phyloP scores from a whole-genome alignment of 2,888 invertebrate species.

The Sinopyrophorus schimmeli region DNA sequence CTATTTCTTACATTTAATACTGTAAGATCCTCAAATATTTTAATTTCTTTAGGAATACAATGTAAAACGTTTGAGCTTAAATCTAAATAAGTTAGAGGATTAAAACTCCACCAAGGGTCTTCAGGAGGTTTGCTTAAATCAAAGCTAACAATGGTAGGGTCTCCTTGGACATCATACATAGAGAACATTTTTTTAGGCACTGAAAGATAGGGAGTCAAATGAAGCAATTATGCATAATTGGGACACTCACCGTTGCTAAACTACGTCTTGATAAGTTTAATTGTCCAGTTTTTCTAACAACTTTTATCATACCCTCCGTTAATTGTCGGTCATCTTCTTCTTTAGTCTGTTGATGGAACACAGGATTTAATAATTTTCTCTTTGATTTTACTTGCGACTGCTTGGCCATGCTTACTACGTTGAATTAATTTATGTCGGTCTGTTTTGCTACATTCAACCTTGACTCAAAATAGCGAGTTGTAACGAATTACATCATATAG shows the following conservation, averaged over 20 bases:
- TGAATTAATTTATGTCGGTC: conserved; percentile 6
- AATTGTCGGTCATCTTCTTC: conserved; percentile 71
- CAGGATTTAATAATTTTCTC: conserved; percentile 55
- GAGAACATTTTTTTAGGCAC: conserved; percentile 76
- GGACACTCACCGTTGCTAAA: conserved; percentile 63
- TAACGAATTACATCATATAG: conserved; percentile 8
- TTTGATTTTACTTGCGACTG: conserved; percentile 48
- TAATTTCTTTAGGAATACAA: conserved; percentile 66
- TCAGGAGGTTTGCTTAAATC: conserved; percentile 63
- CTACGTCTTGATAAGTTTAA: conserved; percentile 78
- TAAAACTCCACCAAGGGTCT: conserved; percentile 83
- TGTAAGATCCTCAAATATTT: conserved; percentile 67
- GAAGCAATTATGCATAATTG: conserved; percentile 18
- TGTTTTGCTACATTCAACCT: conserved; percentile 20
- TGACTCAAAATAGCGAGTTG: conserved; percentile 15
- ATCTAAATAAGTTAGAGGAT: conserved; percentile 76
- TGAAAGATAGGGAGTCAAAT: conserved; percentile 46
- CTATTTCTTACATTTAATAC: conserved; percentile 66
- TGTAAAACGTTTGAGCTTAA: conserved; percentile 74
- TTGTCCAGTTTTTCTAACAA: conserved; percentile 78
- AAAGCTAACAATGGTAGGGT: conserved; percentile 62
- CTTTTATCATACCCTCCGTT: conserved; percentile 72
- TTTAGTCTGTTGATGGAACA: conserved; percentile 75
- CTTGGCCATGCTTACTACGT: conserved; percentile 44
- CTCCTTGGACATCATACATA: conserved; percentile 69